Evolutionary conservation across 1,140 invertebrate genomes (phyloP).

Genomic region (Antheraea mylitta): DNA sequence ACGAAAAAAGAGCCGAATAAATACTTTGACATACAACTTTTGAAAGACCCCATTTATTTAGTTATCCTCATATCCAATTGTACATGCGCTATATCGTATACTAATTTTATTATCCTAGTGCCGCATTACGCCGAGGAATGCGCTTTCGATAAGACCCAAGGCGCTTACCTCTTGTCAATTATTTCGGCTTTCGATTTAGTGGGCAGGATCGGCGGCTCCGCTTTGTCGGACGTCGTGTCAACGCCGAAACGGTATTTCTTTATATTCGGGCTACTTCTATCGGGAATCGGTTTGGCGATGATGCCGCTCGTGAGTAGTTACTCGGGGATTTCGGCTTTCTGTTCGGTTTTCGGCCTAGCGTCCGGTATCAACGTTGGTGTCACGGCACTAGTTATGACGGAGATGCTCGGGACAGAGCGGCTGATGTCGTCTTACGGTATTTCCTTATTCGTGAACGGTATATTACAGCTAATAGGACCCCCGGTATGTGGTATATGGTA

Average conservation of each 20-base stretch:
- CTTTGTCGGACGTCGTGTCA: slow-evolving; percentile 85
- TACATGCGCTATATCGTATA: slow-evolving; percentile 91
- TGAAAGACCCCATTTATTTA: slow-evolving; percentile 89
- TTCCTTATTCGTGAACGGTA: slow-evolving; percentile 90
- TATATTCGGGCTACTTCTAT: slow-evolving; percentile 86
- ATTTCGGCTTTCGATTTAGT: slow-evolving; percentile 89
- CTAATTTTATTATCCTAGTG: slow-evolving; percentile 90
- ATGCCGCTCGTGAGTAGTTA: slow-evolving; percentile 83
- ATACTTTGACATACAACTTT: slow-evolving; percentile 87
- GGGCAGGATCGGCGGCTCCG: slow-evolving; percentile 89
- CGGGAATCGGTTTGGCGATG: slow-evolving; percentile 85
- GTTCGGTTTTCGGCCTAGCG: slow-evolving; percentile 87
- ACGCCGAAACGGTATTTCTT: slow-evolving; percentile 91
- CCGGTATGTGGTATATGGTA: slow-evolving; percentile 87
- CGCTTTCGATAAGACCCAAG: slow-evolving; percentile 84
- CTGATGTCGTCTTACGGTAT: slow-evolving; percentile 91
- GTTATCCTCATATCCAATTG: slow-evolving; percentile 91
- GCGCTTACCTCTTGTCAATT: slow-evolving; percentile 86
- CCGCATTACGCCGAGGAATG: slow-evolving; percentile 86
- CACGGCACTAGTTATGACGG: slow-evolving; percentile 91
- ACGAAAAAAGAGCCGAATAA: slow-evolving; percentile 78
- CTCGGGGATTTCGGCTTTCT: slow-evolving; percentile 82
- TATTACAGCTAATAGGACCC: slow-evolving; percentile 88
- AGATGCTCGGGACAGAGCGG: slow-evolving; percentile 90
- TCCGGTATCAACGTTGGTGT: slow-evolving; percentile 93